Percentiles rank a stretch among this genome's conserved stretches.
Conservation (phyloP, 2,888 invertebrate species). For the Agrotis segetum region DNA sequence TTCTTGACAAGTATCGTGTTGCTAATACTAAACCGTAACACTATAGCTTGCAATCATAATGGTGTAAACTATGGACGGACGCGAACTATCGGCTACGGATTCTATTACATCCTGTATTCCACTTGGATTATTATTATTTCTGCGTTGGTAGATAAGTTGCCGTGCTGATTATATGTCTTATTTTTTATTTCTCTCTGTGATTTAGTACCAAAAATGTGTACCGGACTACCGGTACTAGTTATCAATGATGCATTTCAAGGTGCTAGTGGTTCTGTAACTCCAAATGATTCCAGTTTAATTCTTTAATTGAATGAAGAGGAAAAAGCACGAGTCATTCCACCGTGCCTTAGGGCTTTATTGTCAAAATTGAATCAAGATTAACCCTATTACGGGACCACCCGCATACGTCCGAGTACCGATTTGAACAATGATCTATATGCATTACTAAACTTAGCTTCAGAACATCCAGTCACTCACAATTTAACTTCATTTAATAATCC, state of each 20-base stretch:
- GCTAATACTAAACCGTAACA: slow-evolving; percentile 31
- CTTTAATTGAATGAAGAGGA: slow-evolving; percentile 43
- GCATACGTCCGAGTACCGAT: slow-evolving; percentile 73
- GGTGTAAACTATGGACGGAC: slow-evolving; percentile 14
- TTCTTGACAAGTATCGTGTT: slow-evolving; percentile 9
- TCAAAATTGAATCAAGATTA: slow-evolving; percentile 79
- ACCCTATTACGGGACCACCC: slow-evolving; percentile 82
- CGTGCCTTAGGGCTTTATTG: slow-evolving; percentile 64
- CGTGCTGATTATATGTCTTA: neutral
- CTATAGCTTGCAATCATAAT: slow-evolving; percentile 28
- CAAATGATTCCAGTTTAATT: slow-evolving; percentile 43
- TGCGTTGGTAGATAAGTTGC: neutral
- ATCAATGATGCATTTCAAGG: slow-evolving; percentile 33
- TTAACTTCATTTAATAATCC: slow-evolving; percentile 68
- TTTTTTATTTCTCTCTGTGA: neutral
- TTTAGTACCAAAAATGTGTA: neutral
- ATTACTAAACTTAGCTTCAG: slow-evolving; percentile 60
- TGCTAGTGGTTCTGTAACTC: slow-evolving; percentile 29
- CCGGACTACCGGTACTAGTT: too few species aligned
- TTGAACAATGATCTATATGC: slow-evolving; percentile 66
- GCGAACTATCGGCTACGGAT: slow-evolving; percentile 25
- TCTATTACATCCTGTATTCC: slow-evolving; percentile 34
- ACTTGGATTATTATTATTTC: slow-evolving; percentile 6
- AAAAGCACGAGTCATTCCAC: slow-evolving; percentile 56
- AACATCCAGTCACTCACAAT: slow-evolving; percentile 61